Base-by-base conservation (phyloP, 1,140 invertebrate species). In the Zaprionus vittiger region DNA sequence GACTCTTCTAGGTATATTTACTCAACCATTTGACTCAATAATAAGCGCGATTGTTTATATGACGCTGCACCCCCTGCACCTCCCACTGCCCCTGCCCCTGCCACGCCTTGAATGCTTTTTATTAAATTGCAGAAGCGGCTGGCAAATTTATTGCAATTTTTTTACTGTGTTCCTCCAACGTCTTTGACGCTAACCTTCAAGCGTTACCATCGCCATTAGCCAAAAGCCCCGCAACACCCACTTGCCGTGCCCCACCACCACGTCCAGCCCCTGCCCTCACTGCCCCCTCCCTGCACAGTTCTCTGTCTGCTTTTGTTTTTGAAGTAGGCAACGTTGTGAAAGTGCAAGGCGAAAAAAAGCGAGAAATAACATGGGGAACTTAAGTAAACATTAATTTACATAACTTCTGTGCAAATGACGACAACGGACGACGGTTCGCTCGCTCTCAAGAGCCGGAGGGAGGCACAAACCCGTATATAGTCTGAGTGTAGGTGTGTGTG, bases 301-400 rank as follows among this genome's bases (percentile, higher is more conserved):
- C 56, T 56, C 78, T 69, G 84, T 89, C 80, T 81, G 85, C 84
- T 63, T 84, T 87, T 87, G 85, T 89, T 89, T 87, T 87, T 87
- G 85, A 90, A 86, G 87, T 85, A 82, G 85, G 73, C 81, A 91
- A 80, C 82, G 91, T 83, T 89, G 64, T 64, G 86, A 82, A 90
- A 85, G 79, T 85, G 86, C 79, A 90, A 86, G 73, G 70, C 65
- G 57, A 72, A 83, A 73, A 69, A 59, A 41, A 55, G 52, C 65
- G 26, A 91, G 87, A 90, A 91, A 91, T 90, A 89, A 89, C 84
- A 89, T 89, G 84, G 84, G 79, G 85, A 92, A 91, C 91, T 92
- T 92, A 92, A 92, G 89, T 91, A 92, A 92, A 92, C 91, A 92
- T 92, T 92, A 91, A 92, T 92, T 92, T 92, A 91, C 91, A 92